Evolutionary conservation across 2,113 vertebrate species (phyloP).

Genomic region (Apeltes quadracus): DNA sequence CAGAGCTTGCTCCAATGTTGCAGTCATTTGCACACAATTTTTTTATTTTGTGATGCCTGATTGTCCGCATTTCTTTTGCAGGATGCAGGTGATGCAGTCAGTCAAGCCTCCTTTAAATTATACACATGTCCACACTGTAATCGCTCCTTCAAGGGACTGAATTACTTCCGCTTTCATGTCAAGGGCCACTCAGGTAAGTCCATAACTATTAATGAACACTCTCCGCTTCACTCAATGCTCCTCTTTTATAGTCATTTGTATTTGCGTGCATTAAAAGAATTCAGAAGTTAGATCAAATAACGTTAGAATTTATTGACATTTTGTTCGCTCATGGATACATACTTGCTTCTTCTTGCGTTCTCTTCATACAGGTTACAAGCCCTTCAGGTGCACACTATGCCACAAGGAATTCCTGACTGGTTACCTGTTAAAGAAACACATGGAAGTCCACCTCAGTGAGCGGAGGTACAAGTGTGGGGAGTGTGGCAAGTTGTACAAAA

Average conservation of each 20-base stretch:
- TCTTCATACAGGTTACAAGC: constrained; percentile 84
- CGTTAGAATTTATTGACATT: neutral
- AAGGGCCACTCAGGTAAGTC: constrained; percentile 89
- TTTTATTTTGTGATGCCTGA: neutral
- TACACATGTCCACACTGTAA: constrained; percentile 89
- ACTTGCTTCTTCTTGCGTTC: neutral
- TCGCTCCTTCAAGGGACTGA: constrained; percentile 85
- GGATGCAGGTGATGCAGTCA: constrained; percentile 66
- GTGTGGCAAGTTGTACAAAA: constrained; percentile 97
- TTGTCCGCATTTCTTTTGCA: constrained; percentile 32
- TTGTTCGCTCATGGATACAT: neutral
- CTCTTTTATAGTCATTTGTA: neutral
- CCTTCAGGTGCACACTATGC: constrained; percentile 89
- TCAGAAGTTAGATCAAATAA: neutral
- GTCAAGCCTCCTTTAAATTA: constrained; percentile 62
- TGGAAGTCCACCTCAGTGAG: constrained; percentile 91
- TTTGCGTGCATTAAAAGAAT: neutral
- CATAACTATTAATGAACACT: neutral
- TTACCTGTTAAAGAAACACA: constrained; percentile 95
- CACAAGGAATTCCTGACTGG: constrained; percentile 95
- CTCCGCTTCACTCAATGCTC: neutral
- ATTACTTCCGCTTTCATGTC: constrained; percentile 88
- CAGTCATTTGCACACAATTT: neutral
- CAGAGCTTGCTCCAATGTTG: neutral
- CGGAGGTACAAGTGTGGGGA: constrained; percentile 95